Evolutionary conservation across 1,140 invertebrate genomes (phyloP).

Genomic region (roundworm (Caenorhabditis elegans)): WBcel235 BX284603.4:5008501-5009000

Average conservation of each 20-base stretch:
- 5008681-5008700: slow-evolving; percentile 32
- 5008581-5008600: slow-evolving; percentile 33
- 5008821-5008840: background rate
- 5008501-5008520: too few relatives aligned
- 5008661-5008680: slow-evolving; percentile 37
- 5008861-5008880: too few relatives aligned
- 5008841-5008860: background rate
- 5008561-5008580: background rate
- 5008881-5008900: background rate
- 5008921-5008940: background rate
- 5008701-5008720: background rate
- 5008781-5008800: slow-evolving; percentile 25
- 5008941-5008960: slow-evolving; percentile 22
- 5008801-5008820: slow-evolving; percentile 24
- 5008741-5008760: slow-evolving; percentile 39
- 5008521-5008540: too few relatives aligned
- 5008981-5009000: background rate
- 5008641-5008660: slow-evolving; percentile 26
- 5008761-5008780: slow-evolving; percentile 36
- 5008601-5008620: slow-evolving; percentile 40
- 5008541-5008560: background rate
- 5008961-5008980: slow-evolving; percentile 14
- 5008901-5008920: too few relatives aligned
- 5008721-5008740: too few relatives aligned
- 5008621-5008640: slow-evolving; percentile 37